These are phyloP conservation scores for Octopus sinensis DNA, from an alignment of 1,140 invertebrate genomes.

Conservation along the genomic window DNA sequence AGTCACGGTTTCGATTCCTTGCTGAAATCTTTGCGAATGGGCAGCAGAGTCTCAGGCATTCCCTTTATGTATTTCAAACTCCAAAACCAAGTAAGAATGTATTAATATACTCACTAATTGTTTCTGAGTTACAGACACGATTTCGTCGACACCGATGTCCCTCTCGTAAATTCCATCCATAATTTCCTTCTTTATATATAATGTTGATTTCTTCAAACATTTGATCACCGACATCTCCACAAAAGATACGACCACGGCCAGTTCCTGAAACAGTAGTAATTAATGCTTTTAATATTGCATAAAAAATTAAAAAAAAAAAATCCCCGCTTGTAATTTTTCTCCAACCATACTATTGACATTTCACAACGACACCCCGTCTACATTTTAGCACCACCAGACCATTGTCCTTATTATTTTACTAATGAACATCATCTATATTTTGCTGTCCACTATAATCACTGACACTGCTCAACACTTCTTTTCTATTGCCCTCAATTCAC, in stretches of 20 bases:
- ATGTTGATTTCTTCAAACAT: conserved; percentile 43
- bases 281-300: background rate
- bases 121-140: conserved; percentile 1
- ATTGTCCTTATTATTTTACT: too few species aligned
- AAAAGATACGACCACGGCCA: conserved; percentile 42
- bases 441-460: too few species aligned
- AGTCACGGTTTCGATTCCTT: too few species aligned
- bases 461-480: too few species aligned
- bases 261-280: conserved; percentile 1
- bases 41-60: too few species aligned
- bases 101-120: conserved; percentile 19
- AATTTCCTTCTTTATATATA: conserved; percentile 41
- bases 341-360: background rate
- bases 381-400: conserved; percentile 14
- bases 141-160: conserved; percentile 32
- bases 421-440: too few species aligned
- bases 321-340: background rate
- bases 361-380: conserved; percentile 7
- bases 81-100: too few species aligned
- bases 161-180: conserved; percentile 43
- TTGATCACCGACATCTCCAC: conserved; percentile 41
- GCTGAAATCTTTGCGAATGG: too few species aligned
- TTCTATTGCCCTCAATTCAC: too few species aligned
- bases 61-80: too few species aligned
- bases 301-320: background rate